Evolutionary conservation across 2,888 invertebrate species (phyloP).

Genomic region (Tipula lateralis): DNA sequence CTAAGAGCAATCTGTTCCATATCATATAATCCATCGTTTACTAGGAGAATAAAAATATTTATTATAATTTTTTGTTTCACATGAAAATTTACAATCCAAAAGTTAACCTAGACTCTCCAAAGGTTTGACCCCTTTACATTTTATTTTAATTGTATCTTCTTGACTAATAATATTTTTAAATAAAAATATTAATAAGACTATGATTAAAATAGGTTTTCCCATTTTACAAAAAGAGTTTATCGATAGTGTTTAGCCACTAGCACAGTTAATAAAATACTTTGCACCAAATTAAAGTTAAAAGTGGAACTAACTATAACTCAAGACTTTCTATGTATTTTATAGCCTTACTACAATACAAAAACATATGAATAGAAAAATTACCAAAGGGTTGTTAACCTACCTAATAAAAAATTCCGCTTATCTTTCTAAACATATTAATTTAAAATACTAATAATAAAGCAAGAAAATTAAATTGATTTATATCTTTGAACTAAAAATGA

Average conservation of each 20-base stretch:
- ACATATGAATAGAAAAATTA: not conserved
- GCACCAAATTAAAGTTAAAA: not conserved
- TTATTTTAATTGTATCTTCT: not conserved
- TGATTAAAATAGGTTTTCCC: not conserved
- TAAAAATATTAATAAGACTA: not conserved
- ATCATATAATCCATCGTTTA: not conserved
- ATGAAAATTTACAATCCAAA: not conserved
- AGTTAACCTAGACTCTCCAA: not conserved
- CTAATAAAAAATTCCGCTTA: not conserved
- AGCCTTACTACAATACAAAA: not conserved
- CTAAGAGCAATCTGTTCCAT: not conserved
- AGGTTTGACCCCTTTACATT: not conserved
- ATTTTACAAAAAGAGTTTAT: not conserved
- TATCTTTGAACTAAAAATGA: not conserved
- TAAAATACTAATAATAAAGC: not conserved
- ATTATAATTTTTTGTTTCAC: not conserved
- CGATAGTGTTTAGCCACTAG: not conserved
- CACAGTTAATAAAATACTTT: not conserved
- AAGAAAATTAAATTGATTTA: not conserved
- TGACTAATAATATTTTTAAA: not conserved
- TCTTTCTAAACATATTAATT: not conserved
- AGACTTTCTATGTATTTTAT: not conserved
- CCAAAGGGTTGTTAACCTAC: not conserved
- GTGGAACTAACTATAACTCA: not conserved
- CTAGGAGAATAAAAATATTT: not conserved